Evolutionary conservation across 2,888 invertebrate genomes (phyloP).

Genomic region (Serrognathus titanus): DNA sequence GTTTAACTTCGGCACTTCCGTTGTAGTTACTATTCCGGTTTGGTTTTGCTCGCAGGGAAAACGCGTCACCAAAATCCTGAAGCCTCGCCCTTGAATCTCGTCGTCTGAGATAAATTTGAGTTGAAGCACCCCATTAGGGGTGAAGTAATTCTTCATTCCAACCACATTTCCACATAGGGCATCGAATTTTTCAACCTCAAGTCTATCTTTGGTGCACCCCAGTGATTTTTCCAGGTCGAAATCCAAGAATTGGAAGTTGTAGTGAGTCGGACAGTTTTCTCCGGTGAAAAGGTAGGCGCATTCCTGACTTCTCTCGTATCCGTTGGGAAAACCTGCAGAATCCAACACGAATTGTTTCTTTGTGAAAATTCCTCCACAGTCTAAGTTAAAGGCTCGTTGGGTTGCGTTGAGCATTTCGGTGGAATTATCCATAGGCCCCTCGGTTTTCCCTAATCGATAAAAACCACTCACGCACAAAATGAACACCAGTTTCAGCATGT

Average conservation of each 20-base stretch:
- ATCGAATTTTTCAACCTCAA: conserved; percentile 51
- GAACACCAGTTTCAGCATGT: conserved; percentile 4
- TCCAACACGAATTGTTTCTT: conserved; percentile 50
- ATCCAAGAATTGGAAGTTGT: conserved; percentile 56
- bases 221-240: conserved; percentile 51
- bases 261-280: conserved; percentile 51
- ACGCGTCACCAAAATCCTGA: conserved; percentile 53
- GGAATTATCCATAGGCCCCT: background rate
- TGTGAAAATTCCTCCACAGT: conserved; percentile 47
- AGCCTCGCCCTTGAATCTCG: conserved; percentile 44
- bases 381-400: conserved; percentile 5
- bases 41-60: background rate
- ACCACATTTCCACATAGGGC: conserved; percentile 52
- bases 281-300: conserved; percentile 55
- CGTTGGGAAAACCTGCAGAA: conserved; percentile 54
- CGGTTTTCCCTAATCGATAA: background rate
- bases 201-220: conserved; percentile 52
- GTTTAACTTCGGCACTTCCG: background rate
- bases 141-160: conserved; percentile 51
- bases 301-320: conserved; percentile 46
- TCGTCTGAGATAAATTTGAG: conserved; percentile 50
- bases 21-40: background rate
- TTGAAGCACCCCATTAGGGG: conserved; percentile 49
- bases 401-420: background rate
- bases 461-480: conserved; percentile 5